These are phyloP conservation scores for Drosophila testacea DNA, from an alignment of 2,888 invertebrate species.

Conservation along the genomic window DNA sequence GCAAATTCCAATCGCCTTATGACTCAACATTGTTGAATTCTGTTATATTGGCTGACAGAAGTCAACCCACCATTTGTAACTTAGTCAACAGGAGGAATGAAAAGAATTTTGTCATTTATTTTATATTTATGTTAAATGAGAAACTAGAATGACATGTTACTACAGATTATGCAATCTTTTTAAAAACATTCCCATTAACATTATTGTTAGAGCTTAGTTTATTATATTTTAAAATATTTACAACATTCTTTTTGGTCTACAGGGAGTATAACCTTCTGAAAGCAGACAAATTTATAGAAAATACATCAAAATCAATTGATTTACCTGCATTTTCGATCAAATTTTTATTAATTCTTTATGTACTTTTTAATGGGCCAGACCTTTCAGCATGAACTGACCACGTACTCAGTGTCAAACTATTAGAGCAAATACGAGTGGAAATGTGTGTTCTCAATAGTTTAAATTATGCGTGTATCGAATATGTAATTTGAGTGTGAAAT, in stretches of 20 bases:
- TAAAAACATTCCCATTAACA: neutral
- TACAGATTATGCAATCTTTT: neutral
- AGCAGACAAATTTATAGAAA: neutral
- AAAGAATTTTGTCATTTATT: too few relatives aligned
- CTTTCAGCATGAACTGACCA: neutral
- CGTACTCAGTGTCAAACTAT: neutral
- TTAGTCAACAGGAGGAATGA: neutral
- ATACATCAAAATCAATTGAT: neutral
- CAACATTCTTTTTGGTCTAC: too few relatives aligned
- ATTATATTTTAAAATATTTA: too few relatives aligned
- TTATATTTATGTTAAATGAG: neutral
- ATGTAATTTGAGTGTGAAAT: conserved; percentile 67
- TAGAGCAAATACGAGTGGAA: neutral
- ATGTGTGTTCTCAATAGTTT: conserved; percentile 55
- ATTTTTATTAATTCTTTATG: neutral
- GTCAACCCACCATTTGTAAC: neutral
- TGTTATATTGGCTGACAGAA: neutral
- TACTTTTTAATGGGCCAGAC: neutral
- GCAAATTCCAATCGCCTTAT: neutral
- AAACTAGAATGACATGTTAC: neutral
- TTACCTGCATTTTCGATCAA: neutral
- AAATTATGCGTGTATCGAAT: conserved; percentile 73
- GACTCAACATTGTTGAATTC: neutral
- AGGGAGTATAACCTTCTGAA: too few relatives aligned
- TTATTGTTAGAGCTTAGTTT: too few relatives aligned